These are phyloP conservation scores for Darevskia mixta DNA, from an alignment of 2,797 vertebrate species.

Conservation along the genomic window DNA sequence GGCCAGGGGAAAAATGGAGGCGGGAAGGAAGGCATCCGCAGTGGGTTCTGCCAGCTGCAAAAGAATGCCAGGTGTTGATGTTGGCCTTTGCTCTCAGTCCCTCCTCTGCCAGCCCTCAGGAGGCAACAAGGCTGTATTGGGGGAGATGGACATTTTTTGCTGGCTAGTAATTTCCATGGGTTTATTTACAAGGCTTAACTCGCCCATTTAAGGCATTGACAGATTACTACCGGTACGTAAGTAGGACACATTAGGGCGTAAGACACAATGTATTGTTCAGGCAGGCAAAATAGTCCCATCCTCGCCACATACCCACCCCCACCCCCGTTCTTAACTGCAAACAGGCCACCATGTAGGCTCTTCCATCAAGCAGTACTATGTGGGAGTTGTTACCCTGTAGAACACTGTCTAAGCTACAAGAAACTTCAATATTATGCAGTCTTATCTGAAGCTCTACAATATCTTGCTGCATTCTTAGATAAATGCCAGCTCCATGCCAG, in stretches of 20 bases:
- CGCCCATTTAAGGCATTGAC: neutral
- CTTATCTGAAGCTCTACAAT: neutral
- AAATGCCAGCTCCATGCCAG: neutral
- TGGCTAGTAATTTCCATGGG: no score
- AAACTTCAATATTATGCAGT: neutral
- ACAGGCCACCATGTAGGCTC: neutral
- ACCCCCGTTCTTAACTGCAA: neutral
- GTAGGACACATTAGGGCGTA: no score
- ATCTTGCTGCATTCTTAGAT: neutral
- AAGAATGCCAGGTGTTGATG: no score
- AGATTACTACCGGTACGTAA: neutral
- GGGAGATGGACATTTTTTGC: no score
- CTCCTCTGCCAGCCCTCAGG: no score
- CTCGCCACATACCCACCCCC: no score
- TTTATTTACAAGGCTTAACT: neutral
- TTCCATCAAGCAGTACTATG: no score
- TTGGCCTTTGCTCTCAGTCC: no score
- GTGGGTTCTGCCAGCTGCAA: no score
- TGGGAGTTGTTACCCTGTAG: neutral
- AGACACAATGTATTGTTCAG: neutral
- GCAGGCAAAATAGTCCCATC: neutral
- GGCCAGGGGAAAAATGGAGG: no score
- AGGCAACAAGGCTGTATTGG: no score
- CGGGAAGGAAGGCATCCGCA: no score
- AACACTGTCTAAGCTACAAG: neutral